Percentiles rank a stretch among this genome's conserved stretches.
These are phyloP conservation scores for Netelia virgata DNA, from an alignment of 2,888 invertebrate genomes.

Conservation along the genomic window DNA sequence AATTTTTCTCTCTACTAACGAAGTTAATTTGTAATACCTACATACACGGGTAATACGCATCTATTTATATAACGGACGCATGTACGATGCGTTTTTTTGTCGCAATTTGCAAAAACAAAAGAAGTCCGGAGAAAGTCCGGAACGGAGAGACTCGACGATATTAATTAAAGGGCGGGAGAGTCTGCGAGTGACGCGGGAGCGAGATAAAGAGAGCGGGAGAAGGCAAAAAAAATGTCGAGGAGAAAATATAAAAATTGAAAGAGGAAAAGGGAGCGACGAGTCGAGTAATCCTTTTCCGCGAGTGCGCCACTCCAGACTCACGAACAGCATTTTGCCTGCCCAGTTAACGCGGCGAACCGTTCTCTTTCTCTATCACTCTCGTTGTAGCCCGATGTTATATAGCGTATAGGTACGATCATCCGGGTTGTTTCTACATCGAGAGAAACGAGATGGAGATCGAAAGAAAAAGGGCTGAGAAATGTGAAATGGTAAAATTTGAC, in stretches of 20 bases:
- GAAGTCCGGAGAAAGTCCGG: slow-evolving; percentile 12
- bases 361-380: slow-evolving; percentile 11
- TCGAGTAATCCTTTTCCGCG: slow-evolving; percentile 40
- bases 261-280: slow-evolving; percentile 13
- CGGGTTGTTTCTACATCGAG: slow-evolving; percentile 13
- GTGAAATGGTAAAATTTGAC: slow-evolving; percentile 11
- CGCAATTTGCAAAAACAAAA: slow-evolving; percentile 7
- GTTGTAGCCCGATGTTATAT: slow-evolving; percentile 21
- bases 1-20: slow-evolving; percentile 5
- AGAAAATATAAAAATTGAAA: slow-evolving; percentile 43
- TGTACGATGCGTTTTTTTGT: not conserved
- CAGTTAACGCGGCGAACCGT: slow-evolving; percentile 60
- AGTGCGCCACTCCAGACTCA: slow-evolving; percentile 42
- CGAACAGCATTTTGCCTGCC: slow-evolving; percentile 59
- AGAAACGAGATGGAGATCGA: not conserved
- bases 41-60: not conserved
- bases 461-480: not conserved
- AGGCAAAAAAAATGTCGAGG: not conserved
- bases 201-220: slow-evolving; percentile 28
- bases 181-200: slow-evolving; percentile 34
- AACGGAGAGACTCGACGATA: slow-evolving; percentile 36
- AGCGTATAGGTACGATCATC: not conserved
- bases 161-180: slow-evolving; percentile 48
- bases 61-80: not conserved
- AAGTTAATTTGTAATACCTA: slow-evolving; percentile 9